These are phyloP conservation scores for Abrostola tripartita DNA, from an alignment of 2,888 invertebrate genomes.

Conservation along the genomic window DNA sequence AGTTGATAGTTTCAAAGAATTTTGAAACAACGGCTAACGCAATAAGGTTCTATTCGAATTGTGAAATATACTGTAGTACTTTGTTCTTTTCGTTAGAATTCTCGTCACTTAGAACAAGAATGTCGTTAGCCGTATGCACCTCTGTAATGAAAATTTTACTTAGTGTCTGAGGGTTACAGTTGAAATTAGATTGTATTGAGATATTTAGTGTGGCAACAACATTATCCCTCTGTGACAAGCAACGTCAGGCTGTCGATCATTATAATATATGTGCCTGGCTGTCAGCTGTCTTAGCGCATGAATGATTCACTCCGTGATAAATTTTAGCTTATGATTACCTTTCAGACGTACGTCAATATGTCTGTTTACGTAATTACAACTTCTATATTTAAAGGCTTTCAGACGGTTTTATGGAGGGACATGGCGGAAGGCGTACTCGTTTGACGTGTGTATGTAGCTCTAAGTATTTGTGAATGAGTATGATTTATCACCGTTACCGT, in stretches of 20 bases:
- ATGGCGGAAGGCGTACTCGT: constrained; percentile 74
- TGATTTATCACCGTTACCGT: constrained; percentile 80
- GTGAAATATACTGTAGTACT: constrained; percentile 70
- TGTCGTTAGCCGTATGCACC: constrained; percentile 57
- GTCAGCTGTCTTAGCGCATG: constrained; percentile 87
- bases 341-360: constrained; percentile 86
- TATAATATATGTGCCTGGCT: constrained; percentile 87
- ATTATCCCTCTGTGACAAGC: constrained; percentile 87
- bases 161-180: constrained; percentile 45
- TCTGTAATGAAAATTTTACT: constrained; percentile 49
- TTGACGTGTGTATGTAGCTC: constrained; percentile 72
- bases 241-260: constrained; percentile 88
- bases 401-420: constrained; percentile 75
- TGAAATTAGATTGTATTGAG: constrained; percentile 45
- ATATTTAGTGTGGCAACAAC: constrained; percentile 80
- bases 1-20: constrained; percentile 61
- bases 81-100: constrained; percentile 85
- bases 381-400: constrained; percentile 79
- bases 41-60: constrained; percentile 72
- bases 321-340: constrained; percentile 88
- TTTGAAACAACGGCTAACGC: constrained; percentile 63
- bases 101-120: constrained; percentile 68
- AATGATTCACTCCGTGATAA: constrained; percentile 88
- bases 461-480: constrained; percentile 74
- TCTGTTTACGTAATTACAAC: constrained; percentile 86